phyloP scores from a whole-genome alignment of 2,888 invertebrate genomes.

The Ochropleura plecta region DNA sequence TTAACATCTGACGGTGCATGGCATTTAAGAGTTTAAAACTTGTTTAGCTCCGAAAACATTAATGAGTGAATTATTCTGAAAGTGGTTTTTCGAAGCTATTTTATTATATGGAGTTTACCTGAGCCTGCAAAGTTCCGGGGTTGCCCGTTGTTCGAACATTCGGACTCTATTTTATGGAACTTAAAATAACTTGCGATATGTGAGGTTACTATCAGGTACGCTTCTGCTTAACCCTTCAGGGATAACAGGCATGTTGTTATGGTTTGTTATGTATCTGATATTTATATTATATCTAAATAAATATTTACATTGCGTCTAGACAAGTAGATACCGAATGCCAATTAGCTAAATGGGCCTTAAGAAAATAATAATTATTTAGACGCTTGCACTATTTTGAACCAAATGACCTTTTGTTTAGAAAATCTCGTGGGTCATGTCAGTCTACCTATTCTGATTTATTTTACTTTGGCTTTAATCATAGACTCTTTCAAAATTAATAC shows the following conservation, averaged over 20 bases:
- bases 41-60: conserved; percentile 31
- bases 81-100: background rate
- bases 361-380: background rate
- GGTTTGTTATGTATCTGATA: no score
- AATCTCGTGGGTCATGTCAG: background rate
- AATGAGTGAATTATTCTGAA: conserved; percentile 17
- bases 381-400: background rate
- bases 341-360: conserved; percentile 5
- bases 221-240: no score
- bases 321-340: conserved; percentile 9
- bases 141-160: no score
- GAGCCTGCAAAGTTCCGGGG: background rate
- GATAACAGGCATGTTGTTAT: no score
- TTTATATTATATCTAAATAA: background rate
- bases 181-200: no score
- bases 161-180: no score
- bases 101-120: background rate
- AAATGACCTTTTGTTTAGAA: background rate
- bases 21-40: conserved; percentile 19
- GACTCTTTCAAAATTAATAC: background rate
- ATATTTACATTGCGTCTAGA: conserved; percentile 27
- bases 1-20: conserved; percentile 17
- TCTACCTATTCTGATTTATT: background rate
- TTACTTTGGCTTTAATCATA: background rate
- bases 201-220: no score